Percentiles rank a stretch among this genome's conserved stretches.
Evolutionary conservation across 1,140 invertebrate genomes (phyloP).

Genomic region (Colletes gigas): DNA sequence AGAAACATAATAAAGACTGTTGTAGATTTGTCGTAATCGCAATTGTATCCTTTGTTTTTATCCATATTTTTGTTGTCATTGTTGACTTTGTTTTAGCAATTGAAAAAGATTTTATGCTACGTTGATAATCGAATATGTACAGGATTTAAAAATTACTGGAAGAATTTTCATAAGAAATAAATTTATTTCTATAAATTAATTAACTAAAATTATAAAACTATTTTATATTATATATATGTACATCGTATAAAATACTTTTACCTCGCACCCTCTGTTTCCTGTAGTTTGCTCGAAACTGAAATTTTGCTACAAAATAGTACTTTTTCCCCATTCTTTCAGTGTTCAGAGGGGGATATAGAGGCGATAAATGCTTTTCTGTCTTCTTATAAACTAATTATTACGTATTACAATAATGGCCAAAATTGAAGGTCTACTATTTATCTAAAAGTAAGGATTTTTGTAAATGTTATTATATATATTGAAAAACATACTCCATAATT

Average conservation of each 20-base stretch:
- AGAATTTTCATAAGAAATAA: conserved; percentile 36
- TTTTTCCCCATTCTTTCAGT: not conserved
- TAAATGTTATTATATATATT: not conserved
- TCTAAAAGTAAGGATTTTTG: not conserved
- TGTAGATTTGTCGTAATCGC: conserved; percentile 61
- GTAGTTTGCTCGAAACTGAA: not conserved
- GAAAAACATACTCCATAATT: not conserved
- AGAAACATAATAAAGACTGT: conserved; percentile 78
- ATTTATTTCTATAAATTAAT: conserved; percentile 49
- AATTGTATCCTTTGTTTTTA: conserved; percentile 6
- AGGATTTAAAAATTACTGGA: conserved; percentile 28
- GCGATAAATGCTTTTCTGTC: conserved; percentile 25
- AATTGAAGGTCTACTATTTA: not conserved
- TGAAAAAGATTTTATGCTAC: too few relatives aligned
- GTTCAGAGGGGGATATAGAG: not conserved
- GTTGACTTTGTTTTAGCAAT: too few relatives aligned
- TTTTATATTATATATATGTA: conserved; percentile 35
- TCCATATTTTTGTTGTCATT: not conserved
- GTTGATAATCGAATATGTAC: conserved; percentile 2
- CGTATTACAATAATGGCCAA: conserved; percentile 33
- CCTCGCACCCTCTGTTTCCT: not conserved
- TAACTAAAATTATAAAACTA: conserved; percentile 34
- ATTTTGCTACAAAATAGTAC: not conserved
- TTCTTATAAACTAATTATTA: conserved; percentile 26
- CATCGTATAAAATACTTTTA: conserved; percentile 37